A percentile compares a stretch with the other conserved stretches of the same genome.
phyloP scores from a whole-genome alignment of 35 echinoderm and acorn worm genomes.

The Nesometra sesokonis region DNA sequence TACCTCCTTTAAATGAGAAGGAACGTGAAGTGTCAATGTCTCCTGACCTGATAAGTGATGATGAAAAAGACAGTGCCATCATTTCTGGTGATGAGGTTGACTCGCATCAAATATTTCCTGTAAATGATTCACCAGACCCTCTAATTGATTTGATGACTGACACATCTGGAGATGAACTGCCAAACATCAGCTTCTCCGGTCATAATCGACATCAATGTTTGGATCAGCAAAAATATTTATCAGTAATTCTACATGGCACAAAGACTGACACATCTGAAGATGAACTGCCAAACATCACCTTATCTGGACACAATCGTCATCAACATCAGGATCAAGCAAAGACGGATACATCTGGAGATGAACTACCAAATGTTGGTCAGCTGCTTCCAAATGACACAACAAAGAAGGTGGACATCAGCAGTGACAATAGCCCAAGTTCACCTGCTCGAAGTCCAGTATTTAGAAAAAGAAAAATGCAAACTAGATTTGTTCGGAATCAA shows the following conservation, averaged over 20 bases:
- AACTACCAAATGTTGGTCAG: neutral
- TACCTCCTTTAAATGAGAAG: neutral
- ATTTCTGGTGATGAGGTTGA: neutral
- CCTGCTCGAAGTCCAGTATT: neutral
- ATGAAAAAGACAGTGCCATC: neutral
- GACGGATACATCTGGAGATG: neutral
- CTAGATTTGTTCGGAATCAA: neutral
- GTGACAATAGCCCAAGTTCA: neutral
- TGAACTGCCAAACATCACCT: no score
- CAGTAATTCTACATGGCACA: no score
- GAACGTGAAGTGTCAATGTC: neutral
- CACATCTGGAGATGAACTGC: neutral
- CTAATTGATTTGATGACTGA: neutral
- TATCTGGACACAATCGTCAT: no score
- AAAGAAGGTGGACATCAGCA: no score
- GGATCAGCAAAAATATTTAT: no score
- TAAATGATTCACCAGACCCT: neutral
- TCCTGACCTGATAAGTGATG: neutral
- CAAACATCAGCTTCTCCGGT: neutral
- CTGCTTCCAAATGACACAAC: no score
- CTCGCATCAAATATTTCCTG: neutral
- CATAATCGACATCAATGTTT: no score
- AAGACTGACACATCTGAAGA: no score
- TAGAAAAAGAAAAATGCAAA: neutral
- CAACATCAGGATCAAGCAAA: no score